These are phyloP conservation scores for Tolmerus cingulatus DNA, from an alignment of 2,888 invertebrate genomes.

Conservation along the genomic window DNA sequence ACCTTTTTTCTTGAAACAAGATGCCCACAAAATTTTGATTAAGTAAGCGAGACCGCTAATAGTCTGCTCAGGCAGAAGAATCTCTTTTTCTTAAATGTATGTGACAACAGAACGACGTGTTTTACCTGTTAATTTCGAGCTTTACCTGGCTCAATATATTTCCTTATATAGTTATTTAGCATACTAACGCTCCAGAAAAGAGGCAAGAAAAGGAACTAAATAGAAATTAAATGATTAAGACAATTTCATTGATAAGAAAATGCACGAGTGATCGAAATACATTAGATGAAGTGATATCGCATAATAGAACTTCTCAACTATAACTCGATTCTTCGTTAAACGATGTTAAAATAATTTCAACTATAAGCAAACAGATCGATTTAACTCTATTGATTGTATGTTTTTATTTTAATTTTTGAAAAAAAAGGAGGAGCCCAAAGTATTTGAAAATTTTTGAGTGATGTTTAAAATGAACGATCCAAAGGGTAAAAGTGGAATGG, in stretches of 20 bases:
- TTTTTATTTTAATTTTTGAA: background rate
- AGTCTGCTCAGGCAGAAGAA: background rate
- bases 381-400: background rate
- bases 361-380: background rate
- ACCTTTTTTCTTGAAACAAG: background rate
- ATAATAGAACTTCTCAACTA: background rate
- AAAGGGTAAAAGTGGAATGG: background rate
- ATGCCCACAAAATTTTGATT: too few species aligned
- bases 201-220: background rate
- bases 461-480: constrained; percentile 24
- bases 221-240: background rate
- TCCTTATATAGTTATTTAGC: background rate
- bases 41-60: background rate
- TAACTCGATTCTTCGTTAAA: background rate
- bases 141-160: background rate
- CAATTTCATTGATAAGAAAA: background rate
- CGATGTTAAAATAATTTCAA: background rate
- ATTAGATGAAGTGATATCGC: background rate
- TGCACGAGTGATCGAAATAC: background rate
- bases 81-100: background rate
- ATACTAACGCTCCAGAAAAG: background rate
- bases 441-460: background rate
- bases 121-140: background rate
- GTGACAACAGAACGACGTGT: background rate
- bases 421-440: background rate